phyloP scores from a whole-genome alignment of 1,140 invertebrate species.

The Leguminivora glycinivorella region DNA sequence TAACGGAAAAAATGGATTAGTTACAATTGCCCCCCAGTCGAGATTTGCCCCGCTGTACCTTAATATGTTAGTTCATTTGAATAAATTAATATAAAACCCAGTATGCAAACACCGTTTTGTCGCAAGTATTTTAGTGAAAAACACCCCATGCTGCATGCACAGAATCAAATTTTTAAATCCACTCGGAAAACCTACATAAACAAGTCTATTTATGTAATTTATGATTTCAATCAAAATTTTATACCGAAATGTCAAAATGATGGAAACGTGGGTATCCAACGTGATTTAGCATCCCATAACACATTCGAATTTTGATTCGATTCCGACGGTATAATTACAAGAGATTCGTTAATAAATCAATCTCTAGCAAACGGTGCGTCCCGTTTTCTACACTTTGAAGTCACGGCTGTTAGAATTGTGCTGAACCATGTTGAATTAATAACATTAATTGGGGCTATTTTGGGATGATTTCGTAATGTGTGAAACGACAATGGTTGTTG shows the following conservation, averaged over 20 bases:
- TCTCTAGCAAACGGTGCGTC: neutral
- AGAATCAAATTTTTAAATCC: too few species aligned
- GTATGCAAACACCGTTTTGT: too few species aligned
- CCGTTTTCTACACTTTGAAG: neutral
- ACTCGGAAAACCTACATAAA: too few species aligned
- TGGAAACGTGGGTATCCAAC: neutral
- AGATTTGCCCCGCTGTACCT: too few species aligned
- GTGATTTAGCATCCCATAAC: neutral
- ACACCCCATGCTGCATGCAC: too few species aligned
- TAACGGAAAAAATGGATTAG: too few species aligned
- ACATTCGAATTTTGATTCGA: slow-evolving; percentile 1
- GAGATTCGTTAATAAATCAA: neutral
- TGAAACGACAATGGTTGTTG: neutral
- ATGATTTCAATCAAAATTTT: neutral
- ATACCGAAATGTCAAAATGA: neutral
- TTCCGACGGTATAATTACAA: neutral
- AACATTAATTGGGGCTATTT: neutral
- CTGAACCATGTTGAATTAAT: neutral
- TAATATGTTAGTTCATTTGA: too few species aligned
- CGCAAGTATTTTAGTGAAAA: too few species aligned
- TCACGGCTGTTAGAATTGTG: neutral
- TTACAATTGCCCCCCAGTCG: too few species aligned
- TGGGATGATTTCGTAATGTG: neutral
- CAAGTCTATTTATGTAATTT: too few species aligned
- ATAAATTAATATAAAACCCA: too few species aligned